These are phyloP conservation scores for Drosophila putrida DNA, from an alignment of 2,888 invertebrate species.

Conservation along the genomic window DNA sequence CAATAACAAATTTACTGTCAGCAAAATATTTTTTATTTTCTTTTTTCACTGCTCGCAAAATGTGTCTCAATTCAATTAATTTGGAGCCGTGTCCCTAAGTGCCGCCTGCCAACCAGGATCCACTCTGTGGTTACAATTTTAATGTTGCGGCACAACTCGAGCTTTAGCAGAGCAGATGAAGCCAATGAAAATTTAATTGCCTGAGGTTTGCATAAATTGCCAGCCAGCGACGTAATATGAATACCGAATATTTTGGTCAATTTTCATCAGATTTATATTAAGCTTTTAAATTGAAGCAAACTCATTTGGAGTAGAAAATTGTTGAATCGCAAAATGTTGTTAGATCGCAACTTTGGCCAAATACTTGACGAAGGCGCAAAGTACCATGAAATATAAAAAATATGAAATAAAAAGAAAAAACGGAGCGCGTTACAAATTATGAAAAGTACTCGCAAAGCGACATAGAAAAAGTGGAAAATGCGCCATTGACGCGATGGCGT, in stretches of 20 bases:
- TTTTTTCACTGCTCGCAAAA: conserved; percentile 12
- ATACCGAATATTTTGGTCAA: conserved; percentile 12
- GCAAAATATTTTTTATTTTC: conserved; percentile 24
- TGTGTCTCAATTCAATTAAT: conserved; percentile 74
- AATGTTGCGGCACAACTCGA: conserved; percentile 56
- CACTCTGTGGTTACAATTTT: conserved; percentile 60
- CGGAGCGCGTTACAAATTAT: conserved; percentile 64
- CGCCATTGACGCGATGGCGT: conserved; percentile 33
- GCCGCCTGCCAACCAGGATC: conserved; percentile 42
- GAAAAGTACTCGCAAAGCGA: conserved; percentile 56
- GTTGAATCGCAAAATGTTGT: conserved; percentile 23
- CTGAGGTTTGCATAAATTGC: conserved; percentile 56
- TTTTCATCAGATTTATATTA: conserved; percentile 20
- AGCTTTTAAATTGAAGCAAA: conserved; percentile 38
- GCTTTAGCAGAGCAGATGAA: conserved; percentile 25
- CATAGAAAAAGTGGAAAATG: conserved; percentile 56
- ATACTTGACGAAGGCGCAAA: conserved; percentile 59
- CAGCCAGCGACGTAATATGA: conserved; percentile 30
- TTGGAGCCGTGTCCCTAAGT: conserved; percentile 52
- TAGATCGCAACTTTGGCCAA: conserved; percentile 29
- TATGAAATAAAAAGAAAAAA: conserved; percentile 22
- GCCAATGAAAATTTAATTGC: conserved; percentile 74
- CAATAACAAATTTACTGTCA: conserved; percentile 28
- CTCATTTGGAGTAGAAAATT: conserved; percentile 31
- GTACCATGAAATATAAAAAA: conserved; percentile 46